Evolutionary conservation across 2,797 vertebrate species (phyloP).

Genomic region (Lophotriccus pileatus): DNA sequence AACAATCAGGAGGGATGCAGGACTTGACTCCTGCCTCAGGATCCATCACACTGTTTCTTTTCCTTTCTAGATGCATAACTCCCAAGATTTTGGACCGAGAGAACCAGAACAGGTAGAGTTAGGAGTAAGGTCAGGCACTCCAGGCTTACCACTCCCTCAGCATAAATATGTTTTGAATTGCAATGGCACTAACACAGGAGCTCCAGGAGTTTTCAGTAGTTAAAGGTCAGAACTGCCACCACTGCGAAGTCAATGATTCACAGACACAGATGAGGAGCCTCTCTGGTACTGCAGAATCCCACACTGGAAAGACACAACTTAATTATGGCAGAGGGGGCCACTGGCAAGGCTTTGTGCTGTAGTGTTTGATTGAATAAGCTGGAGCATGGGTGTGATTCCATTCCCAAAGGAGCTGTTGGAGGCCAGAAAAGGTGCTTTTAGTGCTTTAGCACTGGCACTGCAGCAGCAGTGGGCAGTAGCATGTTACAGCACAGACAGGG

Average conservation of each 20-base stretch:
- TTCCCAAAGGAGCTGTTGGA: background rate
- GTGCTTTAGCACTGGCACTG: background rate
- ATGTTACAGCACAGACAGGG: rapidly evolving
- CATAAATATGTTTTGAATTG: background rate
- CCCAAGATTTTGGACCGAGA: background rate
- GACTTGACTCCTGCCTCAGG: background rate
- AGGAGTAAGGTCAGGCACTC: background rate
- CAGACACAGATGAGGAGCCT: background rate
- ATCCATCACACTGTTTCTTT: background rate
- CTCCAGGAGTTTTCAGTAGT: background rate
- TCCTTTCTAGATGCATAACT: rapidly evolving
- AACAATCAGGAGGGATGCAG: background rate
- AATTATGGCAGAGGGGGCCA: background rate
- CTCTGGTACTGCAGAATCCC: background rate
- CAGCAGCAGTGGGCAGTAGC: background rate
- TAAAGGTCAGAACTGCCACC: background rate
- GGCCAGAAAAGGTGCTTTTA: background rate
- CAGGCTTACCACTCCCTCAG: background rate
- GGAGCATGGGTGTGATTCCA: background rate
- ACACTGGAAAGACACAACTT: background rate
- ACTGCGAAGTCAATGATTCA: background rate
- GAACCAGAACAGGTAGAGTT: background rate
- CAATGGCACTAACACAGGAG: background rate
- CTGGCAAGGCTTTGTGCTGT: background rate
- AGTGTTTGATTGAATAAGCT: background rate